Base-by-base conservation (phyloP, 2,888 invertebrate species). In the Tortricodes alternella region DNA sequence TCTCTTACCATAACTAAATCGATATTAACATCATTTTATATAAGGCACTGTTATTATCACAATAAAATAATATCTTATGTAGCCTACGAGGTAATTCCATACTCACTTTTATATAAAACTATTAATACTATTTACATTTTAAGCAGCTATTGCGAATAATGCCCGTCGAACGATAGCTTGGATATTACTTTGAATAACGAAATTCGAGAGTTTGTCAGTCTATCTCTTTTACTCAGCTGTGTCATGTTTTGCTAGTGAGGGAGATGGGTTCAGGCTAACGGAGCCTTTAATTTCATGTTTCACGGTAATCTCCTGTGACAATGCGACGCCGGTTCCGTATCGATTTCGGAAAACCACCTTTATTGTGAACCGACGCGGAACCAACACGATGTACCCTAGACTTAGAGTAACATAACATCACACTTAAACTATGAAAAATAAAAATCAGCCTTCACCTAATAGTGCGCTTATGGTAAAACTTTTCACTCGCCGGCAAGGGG, bases 391-490 rank as follows among this genome's bases (percentile, higher is more conserved):
- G 8, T n/a, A n/a, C n/a, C 27, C 8, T 27, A 34, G 15, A 5
- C 18, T 35, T 35, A 43, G 13, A 43, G 24, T 43, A 52, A 4
- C 43, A 51, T 18, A 46, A 8, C 6, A 21, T 13, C n/a, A n/a
- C n/a, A n/a, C 29, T 27, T 27, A 29, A 11, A 29, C 1, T 5
- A 3, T 29, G 11, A n/a, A 9, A 29, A n/a, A 9, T 27, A 27
- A 29, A 9, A 19, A 49, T 82, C 85, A 91, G 60, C 90, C 89
- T 78, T 91, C 90, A 5, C 91, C 91, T 16, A 91, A 80, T 0
- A 91, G 69, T 1, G 91, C 90, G 62, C 91, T 88, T 64, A 91
- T 91, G 3, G 90, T 91, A 67, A 91, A 91, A 59, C 88, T 87
- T 63, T 91, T 87, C 39, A 89, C 60, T 23, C 86, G 75, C 61